Evolutionary conservation across 1,140 invertebrate genomes (phyloP), one percentile per base, ranked within the genome.

Genomic region (Drosophila insularis): DNA sequence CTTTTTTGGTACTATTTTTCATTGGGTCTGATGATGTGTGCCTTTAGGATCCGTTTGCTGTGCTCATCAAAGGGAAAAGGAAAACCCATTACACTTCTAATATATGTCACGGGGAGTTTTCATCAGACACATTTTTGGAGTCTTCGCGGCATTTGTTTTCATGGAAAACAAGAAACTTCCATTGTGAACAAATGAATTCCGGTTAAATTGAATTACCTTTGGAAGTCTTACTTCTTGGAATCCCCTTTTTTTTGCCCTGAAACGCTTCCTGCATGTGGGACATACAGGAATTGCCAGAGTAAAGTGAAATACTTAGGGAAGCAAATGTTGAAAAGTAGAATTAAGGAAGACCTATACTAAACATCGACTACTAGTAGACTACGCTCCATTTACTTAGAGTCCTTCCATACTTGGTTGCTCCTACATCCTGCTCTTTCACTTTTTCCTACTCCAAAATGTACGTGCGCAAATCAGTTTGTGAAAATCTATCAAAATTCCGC

Each of bases 401-500:
- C 35, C 7, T 11, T 21, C 50, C 27, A 13, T 11, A 1, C 19
- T 27, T 27, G 27, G 27, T 27, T n/a, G 23, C 4, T 17, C 10
- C 2, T 17, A 13, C 14, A 11, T 17, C 14, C n/a, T 37, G 32
- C 17, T 27, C 60, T 55, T 37, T 23, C 35, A 14, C 35, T 37
- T 37, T 53, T 11, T 43, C 23, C 11, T 14, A 31, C 37, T 46
- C 14, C 39, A 7, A 39, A 8, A 46, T n/a, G n/a, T 46, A 81
- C 70, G 79, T 81, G 81, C 63, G 64, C 74, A 87, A 87, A 82
- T 89, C 82, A 80, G 80, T 86, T 82, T 67, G 68, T 32, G 54
- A 75, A 72, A 71, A 82, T 72, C 84, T 73, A 89, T 87, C 84
- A 89, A 87, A 89, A 89, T 87, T 87, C 84, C 82, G 64, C 84